Percentiles rank a stretch among this genome's conserved stretches.
phyloP scores from a whole-genome alignment of 2,888 invertebrate species.

The Ennomos quercinarius region DNA sequence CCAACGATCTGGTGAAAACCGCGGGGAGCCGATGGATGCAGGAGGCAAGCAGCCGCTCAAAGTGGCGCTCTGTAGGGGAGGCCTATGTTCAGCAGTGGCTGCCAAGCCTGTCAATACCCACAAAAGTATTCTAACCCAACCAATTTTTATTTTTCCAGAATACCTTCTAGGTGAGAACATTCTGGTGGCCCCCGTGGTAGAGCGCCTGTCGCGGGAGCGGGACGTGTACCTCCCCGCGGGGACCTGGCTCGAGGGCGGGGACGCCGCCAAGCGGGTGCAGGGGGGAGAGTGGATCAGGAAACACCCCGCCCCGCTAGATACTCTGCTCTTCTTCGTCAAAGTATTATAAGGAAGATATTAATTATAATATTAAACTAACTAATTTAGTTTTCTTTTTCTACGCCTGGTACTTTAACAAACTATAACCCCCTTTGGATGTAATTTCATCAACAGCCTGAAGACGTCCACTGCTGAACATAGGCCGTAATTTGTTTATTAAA shows the following conservation, averaged over 20 bases:
- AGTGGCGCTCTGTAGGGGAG: no score
- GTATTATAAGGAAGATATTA: slow-evolving; percentile 9
- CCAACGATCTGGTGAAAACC: no score
- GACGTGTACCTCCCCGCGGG: slow-evolving; percentile 89
- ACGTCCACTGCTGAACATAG: no score
- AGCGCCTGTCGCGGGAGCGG: slow-evolving; percentile 79
- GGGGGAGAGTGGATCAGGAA: slow-evolving; percentile 84
- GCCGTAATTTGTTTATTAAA: no score
- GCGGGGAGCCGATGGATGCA: no score
- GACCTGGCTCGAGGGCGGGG: slow-evolving; percentile 84
- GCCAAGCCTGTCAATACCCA: not conserved
- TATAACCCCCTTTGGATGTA: no score
- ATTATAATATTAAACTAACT: not conserved
- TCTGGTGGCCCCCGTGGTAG: slow-evolving; percentile 89
- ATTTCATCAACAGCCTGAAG: no score
- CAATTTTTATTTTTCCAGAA: slow-evolving; percentile 73
- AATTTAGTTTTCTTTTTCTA: no score
- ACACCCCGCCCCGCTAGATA: slow-evolving; percentile 86
- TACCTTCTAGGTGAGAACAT: slow-evolving; percentile 89
- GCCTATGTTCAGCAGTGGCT: no score
- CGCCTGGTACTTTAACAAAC: no score
- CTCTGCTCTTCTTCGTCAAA: slow-evolving; percentile 85
- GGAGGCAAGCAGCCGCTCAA: no score
- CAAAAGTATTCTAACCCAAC: not conserved
- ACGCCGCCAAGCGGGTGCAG: slow-evolving; percentile 46